Evolutionary conservation across 2,113 vertebrate species (phyloP).

Genomic region (Callocephalon fimbriatum): DNA sequence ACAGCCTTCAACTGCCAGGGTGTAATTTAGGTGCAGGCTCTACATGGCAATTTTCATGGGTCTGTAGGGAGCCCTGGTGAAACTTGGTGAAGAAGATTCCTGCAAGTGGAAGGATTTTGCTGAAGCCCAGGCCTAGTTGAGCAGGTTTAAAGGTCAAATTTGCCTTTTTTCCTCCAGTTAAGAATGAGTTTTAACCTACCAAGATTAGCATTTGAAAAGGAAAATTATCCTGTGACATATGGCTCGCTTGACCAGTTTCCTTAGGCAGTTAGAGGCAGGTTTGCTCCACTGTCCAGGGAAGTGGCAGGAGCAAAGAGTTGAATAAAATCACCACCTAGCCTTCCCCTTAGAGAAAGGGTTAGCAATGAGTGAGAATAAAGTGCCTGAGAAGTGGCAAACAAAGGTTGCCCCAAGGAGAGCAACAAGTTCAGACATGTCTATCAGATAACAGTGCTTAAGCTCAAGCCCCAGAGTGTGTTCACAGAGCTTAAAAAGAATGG

Average conservation of each 20-base stretch:
- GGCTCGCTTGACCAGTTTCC: not conserved
- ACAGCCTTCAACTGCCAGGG: not conserved
- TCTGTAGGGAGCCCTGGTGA: not conserved
- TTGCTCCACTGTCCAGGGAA: not conserved
- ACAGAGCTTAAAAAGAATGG: not conserved
- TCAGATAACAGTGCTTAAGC: not conserved
- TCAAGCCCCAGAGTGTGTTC: not conserved
- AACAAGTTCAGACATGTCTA: not conserved
- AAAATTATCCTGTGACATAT: not conserved
- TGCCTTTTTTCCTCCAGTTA: not conserved
- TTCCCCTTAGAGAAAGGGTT: not conserved
- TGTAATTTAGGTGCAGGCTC: constrained; percentile 11
- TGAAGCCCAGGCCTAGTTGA: not conserved
- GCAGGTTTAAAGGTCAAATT: not conserved
- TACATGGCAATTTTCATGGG: not conserved
- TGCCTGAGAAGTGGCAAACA: not conserved
- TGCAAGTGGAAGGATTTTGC: not conserved
- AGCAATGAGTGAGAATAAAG: not conserved
- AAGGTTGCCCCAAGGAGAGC: constrained; percentile 14
- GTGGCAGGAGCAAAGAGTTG: not conserved
- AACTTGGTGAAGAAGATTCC: not conserved
- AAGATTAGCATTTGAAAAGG: not conserved
- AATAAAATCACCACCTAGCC: not conserved
- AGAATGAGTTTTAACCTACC: not conserved
- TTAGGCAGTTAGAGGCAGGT: not conserved